Percentiles rank a stretch among this genome's conserved stretches.
These are phyloP conservation scores for Chionodraco myersi DNA, from an alignment of 2,113 vertebrate species.

Conservation along the genomic window DNA sequence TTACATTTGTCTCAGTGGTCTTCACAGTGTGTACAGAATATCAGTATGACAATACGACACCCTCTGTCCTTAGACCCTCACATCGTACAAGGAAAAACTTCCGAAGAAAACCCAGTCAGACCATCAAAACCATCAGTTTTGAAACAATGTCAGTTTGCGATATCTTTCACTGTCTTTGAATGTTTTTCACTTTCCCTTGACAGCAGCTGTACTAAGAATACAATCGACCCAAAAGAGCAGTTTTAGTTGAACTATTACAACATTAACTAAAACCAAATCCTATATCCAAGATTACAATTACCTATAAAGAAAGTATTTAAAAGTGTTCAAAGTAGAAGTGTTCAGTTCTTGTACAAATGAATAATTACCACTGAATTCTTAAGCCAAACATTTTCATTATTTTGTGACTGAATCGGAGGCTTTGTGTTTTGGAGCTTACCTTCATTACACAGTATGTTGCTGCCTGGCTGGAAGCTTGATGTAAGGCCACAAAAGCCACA, in stretches of 20 bases:
- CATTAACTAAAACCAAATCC: neutral
- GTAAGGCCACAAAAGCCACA: neutral
- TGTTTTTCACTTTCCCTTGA: neutral
- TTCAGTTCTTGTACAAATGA: neutral
- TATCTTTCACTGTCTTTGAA: neutral
- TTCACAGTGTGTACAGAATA: too few relatives aligned
- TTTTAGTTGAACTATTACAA: neutral
- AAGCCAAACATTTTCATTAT: neutral
- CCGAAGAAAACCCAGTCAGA: too few relatives aligned
- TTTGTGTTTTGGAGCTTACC: neutral
- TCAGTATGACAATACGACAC: too few relatives aligned
- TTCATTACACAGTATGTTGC: neutral
- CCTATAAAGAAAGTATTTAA: neutral
- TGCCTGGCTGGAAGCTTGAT: neutral
- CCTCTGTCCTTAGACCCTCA: too few relatives aligned
- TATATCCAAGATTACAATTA: neutral
- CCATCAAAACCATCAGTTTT: too few relatives aligned
- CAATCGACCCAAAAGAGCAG: neutral
- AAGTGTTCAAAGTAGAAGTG: neutral
- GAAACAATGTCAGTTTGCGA: neutral
- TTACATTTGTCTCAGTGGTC: too few relatives aligned
- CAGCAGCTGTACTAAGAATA: neutral
- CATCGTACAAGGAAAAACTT: too few relatives aligned
- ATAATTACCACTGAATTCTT: neutral
- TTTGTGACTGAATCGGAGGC: neutral